These are phyloP conservation scores for Cephus pulcher DNA, from an alignment of 2,888 invertebrate species.

Conservation along the genomic window DNA sequence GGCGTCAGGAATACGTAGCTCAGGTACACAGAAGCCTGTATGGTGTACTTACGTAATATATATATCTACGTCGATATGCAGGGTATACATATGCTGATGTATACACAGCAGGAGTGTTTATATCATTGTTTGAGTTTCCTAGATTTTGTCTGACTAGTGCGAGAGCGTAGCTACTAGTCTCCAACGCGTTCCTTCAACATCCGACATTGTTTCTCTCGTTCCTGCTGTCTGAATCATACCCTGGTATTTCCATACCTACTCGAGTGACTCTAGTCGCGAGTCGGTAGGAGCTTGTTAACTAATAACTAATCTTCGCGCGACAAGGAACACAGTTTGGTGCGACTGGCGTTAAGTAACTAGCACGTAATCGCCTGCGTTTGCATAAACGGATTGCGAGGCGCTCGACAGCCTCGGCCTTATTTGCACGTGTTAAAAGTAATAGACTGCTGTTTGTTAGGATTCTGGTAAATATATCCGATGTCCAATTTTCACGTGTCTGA, in stretches of 20 bases:
- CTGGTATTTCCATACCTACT: slow-evolving; percentile 39
- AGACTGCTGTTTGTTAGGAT: background rate
- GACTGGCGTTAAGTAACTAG: slow-evolving; percentile 35
- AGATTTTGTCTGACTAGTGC: background rate
- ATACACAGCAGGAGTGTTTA: background rate
- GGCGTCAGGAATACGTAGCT: background rate
- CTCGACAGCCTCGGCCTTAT: slow-evolving; percentile 9
- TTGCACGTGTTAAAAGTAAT: background rate
- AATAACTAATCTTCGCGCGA: slow-evolving; percentile 45
- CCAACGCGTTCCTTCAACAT: slow-evolving; percentile 12
- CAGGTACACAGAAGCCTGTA: background rate
- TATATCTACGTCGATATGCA: background rate
- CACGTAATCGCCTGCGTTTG: slow-evolving; percentile 44
- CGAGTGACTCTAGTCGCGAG: slow-evolving; percentile 17
- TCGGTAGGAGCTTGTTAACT: slow-evolving; percentile 38
- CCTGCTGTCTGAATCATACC: slow-evolving; percentile 25
- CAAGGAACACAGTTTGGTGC: slow-evolving; percentile 8
- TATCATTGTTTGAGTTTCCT: slow-evolving; percentile 21
- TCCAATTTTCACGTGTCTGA: background rate
- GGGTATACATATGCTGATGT: background rate
- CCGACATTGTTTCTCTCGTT: slow-evolving; percentile 5
- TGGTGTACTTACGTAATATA: no score
- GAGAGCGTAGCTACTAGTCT: background rate
- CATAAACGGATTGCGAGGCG: slow-evolving; percentile 39
- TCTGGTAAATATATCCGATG: background rate